phyloP scores from a whole-genome alignment of 2,797 vertebrate species.

The Lacerta bilineata region DNA sequence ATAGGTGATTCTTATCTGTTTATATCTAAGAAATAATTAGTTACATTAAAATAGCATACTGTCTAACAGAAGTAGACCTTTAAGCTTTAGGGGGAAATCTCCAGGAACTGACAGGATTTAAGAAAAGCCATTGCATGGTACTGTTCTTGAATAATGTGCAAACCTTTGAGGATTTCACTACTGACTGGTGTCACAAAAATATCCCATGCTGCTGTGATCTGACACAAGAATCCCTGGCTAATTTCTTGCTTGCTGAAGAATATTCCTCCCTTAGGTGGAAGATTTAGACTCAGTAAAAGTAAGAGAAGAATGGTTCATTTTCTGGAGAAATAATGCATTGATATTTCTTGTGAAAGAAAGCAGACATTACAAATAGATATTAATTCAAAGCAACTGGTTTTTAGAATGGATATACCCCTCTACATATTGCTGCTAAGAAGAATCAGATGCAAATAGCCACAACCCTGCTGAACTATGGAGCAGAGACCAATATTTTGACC shows the following conservation, averaged over 20 bases:
- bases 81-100: neutral
- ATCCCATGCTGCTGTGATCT: neutral
- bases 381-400: conserved; percentile 34
- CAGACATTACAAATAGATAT: neutral
- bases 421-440: conserved; percentile 98
- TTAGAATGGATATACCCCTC: conserved; percentile 97
- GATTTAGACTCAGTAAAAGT: conserved; percentile 1
- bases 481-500: conserved; percentile 92
- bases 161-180: neutral
- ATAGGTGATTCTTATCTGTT: neutral
- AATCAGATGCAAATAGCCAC: conserved; percentile 97
- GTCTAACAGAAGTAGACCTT: neutral
- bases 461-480: conserved; percentile 90
- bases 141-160: neutral
- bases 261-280: neutral
- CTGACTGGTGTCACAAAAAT: neutral
- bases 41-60: neutral
- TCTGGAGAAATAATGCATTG: neutral
- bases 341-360: conserved; percentile 8
- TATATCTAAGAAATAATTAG: neutral
- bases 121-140: neutral
- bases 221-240: neutral
- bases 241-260: conserved; percentile 21
- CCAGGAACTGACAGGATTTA: neutral
- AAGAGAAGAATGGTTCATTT: neutral